Evolutionary conservation across 1,140 invertebrate species (phyloP), one percentile per base, ranked within the genome.

Genomic region (Trinorchestia longiramus): DNA sequence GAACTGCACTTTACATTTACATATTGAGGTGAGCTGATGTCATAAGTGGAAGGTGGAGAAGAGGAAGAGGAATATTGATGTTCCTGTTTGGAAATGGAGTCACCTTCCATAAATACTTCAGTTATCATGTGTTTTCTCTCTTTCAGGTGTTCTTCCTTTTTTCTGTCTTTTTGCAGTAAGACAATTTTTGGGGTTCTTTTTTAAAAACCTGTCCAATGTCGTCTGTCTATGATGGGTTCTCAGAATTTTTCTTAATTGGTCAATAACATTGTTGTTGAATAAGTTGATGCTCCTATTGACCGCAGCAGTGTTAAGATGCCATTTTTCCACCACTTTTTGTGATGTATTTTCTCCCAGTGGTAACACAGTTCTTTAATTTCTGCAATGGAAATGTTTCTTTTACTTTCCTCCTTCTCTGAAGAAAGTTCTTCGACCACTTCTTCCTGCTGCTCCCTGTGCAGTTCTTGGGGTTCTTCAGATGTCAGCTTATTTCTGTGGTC

Each of bases 401-500:
- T 95, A 40, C 57, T 87, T 95, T 95, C 95, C 43, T 95, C 90
- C 91, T 94, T 11, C 17, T 57, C 45, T 95, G 90, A 57, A 94
- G 44, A 94, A 95, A 96, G 95, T 95, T 92, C 95, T 57, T 53
- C 40, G 23, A 95, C 47, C 95, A 95, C 44, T 87, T 88, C 23
- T 42, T 96, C 36, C 41, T 96, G 96, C 77, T 95, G 43, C 91
- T 95, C 92, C 87, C 17, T 87, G 36, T 96, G 42, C 44, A 95
- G 96, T 94, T 95, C n/a, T 28, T 90, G 87, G 23, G 95, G 96
- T 91, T 96, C 87, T 53, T 96, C 92, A 1, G 95, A 96, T 44
- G 95, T 90, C 47, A 96, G 88, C 77, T 96, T 92, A 57, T 95
- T 43, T 43, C 15, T 77, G 90, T 95, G 88, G 17, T 47, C 95